Conservation (phyloP, 2,113 vertebrate species). For the Gopherus flavomarginatus region DNA sequence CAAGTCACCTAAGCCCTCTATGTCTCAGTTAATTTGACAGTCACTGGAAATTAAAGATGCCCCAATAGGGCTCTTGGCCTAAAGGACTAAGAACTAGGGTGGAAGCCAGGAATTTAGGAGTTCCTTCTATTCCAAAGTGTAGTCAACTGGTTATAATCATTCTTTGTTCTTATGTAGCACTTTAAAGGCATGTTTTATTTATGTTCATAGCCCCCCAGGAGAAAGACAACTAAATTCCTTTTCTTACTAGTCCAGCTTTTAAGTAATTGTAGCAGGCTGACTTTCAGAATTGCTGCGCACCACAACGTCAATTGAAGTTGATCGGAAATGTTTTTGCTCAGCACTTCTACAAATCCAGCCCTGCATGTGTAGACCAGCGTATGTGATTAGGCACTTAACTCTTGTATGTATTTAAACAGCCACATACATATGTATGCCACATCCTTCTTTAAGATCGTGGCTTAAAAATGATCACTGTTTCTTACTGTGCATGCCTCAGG, state of each 20-base stretch:
- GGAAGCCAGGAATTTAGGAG: neutral
- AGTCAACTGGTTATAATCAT: neutral
- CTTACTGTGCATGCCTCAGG: neutral
- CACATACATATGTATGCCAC: neutral
- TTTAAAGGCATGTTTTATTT: neutral
- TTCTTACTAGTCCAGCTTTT: neutral
- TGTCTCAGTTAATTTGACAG: neutral
- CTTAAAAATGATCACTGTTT: neutral
- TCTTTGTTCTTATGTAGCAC: neutral
- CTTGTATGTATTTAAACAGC: neutral
- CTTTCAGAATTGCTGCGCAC: neutral
- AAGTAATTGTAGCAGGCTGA: neutral
- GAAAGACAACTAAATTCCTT: neutral
- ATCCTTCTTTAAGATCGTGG: neutral
- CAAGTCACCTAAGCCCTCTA: neutral
- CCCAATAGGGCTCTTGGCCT: neutral
- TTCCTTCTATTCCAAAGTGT: neutral
- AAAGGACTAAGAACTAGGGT: neutral
- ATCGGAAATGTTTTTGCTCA: neutral
- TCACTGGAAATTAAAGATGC: neutral
- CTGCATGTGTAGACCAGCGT: neutral
- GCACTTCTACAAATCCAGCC: neutral
- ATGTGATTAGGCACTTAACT: neutral
- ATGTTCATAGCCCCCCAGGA: neutral
- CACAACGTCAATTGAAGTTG: neutral